Conservation (phyloP, 2,888 invertebrate genomes). For the Didymodactylos carnosus region DNA sequence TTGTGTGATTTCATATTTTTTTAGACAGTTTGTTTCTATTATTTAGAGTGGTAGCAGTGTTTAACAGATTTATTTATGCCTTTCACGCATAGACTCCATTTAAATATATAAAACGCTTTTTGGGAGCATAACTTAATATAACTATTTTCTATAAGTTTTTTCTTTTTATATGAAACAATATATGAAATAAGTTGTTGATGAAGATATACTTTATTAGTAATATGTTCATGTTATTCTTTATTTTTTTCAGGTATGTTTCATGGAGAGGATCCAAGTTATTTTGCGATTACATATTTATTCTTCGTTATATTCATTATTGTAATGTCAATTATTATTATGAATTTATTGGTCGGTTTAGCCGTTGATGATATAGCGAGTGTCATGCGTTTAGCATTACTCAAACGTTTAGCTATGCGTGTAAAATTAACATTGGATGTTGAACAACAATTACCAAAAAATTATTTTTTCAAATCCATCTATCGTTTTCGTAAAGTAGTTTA, state of each 20-base stretch:
- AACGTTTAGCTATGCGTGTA: conserved; percentile 32
- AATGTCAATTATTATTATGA: conserved; percentile 33
- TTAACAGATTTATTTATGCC: no score
- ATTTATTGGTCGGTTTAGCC: conserved; percentile 38
- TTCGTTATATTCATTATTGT: conserved; percentile 31
- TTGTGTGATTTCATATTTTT: not conserved
- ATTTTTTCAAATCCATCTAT: not conserved
- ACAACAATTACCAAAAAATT: not conserved
- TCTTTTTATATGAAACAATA: no score
- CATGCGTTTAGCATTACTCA: conserved; percentile 37
- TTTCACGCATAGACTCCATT: no score
- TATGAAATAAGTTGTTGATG: no score
- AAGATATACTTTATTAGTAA: not conserved
- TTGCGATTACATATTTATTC: conserved; percentile 30
- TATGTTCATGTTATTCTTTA: not conserved
- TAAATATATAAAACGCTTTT: no score
- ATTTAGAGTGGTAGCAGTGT: conserved; percentile 8
- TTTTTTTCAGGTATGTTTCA: not conserved
- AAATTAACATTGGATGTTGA: not conserved
- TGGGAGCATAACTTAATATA: no score
- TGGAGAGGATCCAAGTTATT: not conserved
- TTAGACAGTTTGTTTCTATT: conserved; percentile 22
- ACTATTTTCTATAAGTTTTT: no score
- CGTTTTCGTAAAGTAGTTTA: not conserved
- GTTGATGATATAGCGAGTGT: conserved; percentile 40